phyloP scores from a whole-genome alignment of 2,888 invertebrate species.

The Vannuccia rotundouncinata region DNA sequence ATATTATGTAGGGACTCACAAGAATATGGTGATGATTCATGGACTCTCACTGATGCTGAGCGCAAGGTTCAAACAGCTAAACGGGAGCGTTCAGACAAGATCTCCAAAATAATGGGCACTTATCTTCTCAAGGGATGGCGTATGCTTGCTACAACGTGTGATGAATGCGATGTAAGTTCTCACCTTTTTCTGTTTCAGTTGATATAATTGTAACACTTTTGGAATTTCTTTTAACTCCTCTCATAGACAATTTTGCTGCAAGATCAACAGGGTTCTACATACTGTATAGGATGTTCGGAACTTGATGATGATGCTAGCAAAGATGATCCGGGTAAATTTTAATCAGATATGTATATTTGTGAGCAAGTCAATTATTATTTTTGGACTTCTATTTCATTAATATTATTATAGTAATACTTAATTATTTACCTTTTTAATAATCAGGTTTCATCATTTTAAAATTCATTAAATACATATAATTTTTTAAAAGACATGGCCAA shows the following conservation, averaged over 20 bases:
- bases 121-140: slow-evolving; percentile 4
- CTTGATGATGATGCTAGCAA: slow-evolving; percentile 4
- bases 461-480: too few species aligned
- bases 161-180: not conserved
- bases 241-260: slow-evolving; percentile 12
- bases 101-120: not conserved
- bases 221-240: not conserved
- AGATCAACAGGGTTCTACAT: not conserved
- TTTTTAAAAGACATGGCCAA: too few species aligned
- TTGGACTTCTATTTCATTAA: too few species aligned
- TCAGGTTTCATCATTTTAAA: too few species aligned
- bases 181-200: not conserved
- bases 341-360: too few species aligned
- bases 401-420: too few species aligned
- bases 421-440: too few species aligned
- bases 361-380: too few species aligned
- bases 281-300: slow-evolving; percentile 6
- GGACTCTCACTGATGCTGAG: not conserved
- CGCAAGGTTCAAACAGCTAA: not conserved
- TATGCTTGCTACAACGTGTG: slow-evolving; percentile 5
- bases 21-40: not conserved
- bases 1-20: too few species aligned
- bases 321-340: slow-evolving; percentile 30
- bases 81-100: not conserved
- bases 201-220: not conserved